phyloP scores from a whole-genome alignment of 1,140 invertebrate species.

The Diprion similis region DNA sequence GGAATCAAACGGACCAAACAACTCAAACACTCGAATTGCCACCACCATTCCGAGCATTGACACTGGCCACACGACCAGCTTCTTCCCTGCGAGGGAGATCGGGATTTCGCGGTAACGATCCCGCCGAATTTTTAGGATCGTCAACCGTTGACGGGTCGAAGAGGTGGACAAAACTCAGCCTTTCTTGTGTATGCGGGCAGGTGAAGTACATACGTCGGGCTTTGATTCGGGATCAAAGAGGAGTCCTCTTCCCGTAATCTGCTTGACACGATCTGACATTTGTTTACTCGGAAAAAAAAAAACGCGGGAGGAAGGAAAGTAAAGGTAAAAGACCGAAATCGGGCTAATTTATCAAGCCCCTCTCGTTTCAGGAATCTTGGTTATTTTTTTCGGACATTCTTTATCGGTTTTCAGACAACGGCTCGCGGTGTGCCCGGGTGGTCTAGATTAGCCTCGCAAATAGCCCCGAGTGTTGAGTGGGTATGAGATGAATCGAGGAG shows the following conservation, averaged over 20 bases:
- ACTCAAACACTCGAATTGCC: not conserved
- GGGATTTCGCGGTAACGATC: not conserved
- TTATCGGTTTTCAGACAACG: too few relatives aligned
- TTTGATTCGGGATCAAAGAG: too few relatives aligned
- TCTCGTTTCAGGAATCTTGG: too few relatives aligned
- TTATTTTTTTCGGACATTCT: too few relatives aligned
- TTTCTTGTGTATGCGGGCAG: too few relatives aligned
- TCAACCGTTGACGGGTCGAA: not conserved
- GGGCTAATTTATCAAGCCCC: too few relatives aligned
- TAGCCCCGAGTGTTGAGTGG: not conserved
- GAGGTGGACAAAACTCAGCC: not conserved
- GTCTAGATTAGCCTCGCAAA: not conserved
- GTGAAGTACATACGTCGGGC: too few relatives aligned
- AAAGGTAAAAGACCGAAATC: too few relatives aligned
- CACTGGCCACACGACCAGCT: not conserved
- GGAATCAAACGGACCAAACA: constrained; percentile 7
- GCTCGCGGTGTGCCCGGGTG: not conserved
- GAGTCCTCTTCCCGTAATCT: too few relatives aligned
- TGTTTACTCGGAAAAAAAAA: too few relatives aligned
- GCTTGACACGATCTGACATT: too few relatives aligned
- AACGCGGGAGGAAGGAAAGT: too few relatives aligned
- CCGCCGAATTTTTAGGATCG: not conserved
- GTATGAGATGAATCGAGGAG: not conserved
- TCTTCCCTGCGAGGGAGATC: not conserved
- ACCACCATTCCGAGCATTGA: not conserved